phyloP scores from a whole-genome alignment of 1,140 invertebrate genomes.

The Drosophila repletoides region DNA sequence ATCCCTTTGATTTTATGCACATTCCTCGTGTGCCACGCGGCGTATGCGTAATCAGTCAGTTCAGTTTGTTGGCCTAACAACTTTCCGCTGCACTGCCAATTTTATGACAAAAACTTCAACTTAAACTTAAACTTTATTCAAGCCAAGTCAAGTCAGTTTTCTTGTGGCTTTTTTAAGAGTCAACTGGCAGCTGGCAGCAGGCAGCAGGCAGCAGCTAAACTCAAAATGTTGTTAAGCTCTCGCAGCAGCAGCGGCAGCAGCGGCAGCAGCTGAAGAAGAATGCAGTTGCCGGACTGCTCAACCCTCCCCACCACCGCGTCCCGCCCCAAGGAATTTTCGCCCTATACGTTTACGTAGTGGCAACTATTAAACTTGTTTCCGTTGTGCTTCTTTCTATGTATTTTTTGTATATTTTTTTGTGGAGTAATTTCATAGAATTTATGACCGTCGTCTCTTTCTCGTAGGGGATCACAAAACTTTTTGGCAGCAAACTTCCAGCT shows the following conservation, averaged over 20 bases:
- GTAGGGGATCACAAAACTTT: slow-evolving; percentile 70
- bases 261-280: too few species aligned
- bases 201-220: too few species aligned
- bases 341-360: not conserved
- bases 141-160: slow-evolving; percentile 23
- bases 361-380: slow-evolving; percentile 78
- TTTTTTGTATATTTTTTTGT: slow-evolving; percentile 16
- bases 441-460: slow-evolving; percentile 64
- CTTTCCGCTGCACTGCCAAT: slow-evolving; percentile 39
- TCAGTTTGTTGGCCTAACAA: slow-evolving; percentile 52
- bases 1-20: slow-evolving; percentile 53
- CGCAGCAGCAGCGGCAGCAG: too few species aligned
- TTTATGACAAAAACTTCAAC: slow-evolving; percentile 35
- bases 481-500: slow-evolving; percentile 19
- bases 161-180: slow-evolving; percentile 7
- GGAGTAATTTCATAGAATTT: slow-evolving; percentile 72
- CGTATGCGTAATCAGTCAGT: slow-evolving; percentile 78
- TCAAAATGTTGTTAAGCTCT: slow-evolving; percentile 35
- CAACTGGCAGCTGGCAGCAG: slow-evolving; percentile 13
- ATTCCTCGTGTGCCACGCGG: slow-evolving; percentile 52
- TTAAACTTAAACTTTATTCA: not conserved
- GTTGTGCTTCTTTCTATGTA: slow-evolving; percentile 51
- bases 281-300: not conserved
- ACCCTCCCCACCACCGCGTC: not conserved
- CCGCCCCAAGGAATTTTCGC: not conserved